Conservation (phyloP, 2,113 vertebrate species). For the Rousettus leschenaultii region DNA sequence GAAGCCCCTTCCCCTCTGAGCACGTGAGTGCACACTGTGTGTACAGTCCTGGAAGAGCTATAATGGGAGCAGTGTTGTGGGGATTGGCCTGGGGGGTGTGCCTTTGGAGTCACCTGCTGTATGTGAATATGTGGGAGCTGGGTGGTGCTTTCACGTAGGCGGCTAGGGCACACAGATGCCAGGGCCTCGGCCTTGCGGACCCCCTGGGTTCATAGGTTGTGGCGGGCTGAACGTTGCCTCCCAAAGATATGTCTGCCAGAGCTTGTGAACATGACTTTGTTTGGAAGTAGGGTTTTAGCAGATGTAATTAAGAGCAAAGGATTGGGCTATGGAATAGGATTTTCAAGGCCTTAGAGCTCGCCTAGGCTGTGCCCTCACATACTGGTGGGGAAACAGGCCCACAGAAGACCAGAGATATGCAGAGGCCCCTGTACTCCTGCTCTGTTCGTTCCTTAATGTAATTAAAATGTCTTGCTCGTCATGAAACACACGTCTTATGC, state of each 20-base stretch:
- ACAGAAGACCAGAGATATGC: not conserved
- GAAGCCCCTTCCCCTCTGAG: not conserved
- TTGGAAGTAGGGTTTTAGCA: not conserved
- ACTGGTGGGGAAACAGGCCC: not conserved
- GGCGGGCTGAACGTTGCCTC: not conserved
- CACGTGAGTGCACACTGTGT: accelerated
- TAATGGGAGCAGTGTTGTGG: not conserved
- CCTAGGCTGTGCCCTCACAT: not conserved
- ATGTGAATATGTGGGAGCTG: not conserved
- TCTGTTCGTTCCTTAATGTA: not conserved
- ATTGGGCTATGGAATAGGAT: not conserved
- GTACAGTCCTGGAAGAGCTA: accelerated
- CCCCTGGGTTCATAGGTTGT: not conserved
- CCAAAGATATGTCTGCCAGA: not conserved
- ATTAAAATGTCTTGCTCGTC: not conserved
- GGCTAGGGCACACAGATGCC: not conserved
- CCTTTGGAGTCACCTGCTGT: not conserved
- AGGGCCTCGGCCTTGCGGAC: not conserved
- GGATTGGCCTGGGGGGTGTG: not conserved
- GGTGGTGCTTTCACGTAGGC: not conserved
- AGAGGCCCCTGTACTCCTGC: not conserved
- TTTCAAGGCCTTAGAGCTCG: not conserved
- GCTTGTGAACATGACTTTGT: not conserved
- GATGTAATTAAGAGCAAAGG: not conserved
- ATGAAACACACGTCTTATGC: too few species aligned